Evolutionary conservation across 2,888 invertebrate genomes (phyloP).

Genomic region (Geotrupes spiniger): DNA sequence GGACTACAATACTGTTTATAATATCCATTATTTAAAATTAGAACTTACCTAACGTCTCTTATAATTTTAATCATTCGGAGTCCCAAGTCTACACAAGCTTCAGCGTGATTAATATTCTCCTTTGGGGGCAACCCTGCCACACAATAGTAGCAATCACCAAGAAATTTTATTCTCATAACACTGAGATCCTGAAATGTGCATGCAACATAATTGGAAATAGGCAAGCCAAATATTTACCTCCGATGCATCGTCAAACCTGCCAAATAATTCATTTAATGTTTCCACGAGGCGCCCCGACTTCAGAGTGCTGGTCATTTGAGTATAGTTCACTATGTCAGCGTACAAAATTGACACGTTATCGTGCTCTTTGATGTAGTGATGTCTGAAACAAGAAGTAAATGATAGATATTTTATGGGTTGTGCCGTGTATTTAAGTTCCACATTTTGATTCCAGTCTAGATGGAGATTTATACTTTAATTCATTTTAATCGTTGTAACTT

Average conservation of each 20-base stretch:
- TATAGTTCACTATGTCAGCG: conserved; percentile 93
- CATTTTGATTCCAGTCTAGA: too few species aligned
- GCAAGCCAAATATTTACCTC: conserved; percentile 56
- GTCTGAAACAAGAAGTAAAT: conserved; percentile 62
- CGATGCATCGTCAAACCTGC: conserved; percentile 87
- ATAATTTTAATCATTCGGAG: conserved; percentile 93
- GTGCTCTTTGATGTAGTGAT: conserved; percentile 83
- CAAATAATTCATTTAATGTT: conserved; percentile 86
- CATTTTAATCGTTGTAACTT: too few species aligned
- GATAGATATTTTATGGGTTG: too few species aligned
- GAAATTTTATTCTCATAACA: conserved; percentile 83
- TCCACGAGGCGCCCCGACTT: conserved; percentile 76
- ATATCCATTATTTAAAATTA: too few species aligned
- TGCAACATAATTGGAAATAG: not conserved
- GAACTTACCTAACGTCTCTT: conserved; percentile 66
- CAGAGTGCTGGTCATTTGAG: conserved; percentile 78
- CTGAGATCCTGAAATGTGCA: conserved; percentile 60
- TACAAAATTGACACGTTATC: conserved; percentile 86
- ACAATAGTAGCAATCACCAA: conserved; percentile 94
- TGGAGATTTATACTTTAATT: too few species aligned
- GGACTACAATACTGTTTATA: too few species aligned
- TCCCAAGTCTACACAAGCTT: conserved; percentile 85
- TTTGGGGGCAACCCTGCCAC: conserved; percentile 77
- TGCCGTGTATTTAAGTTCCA: too few species aligned
- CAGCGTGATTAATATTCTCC: conserved; percentile 76